Conservation (phyloP, 2,113 vertebrate species). For the Nycticorax nycticorax region DNA sequence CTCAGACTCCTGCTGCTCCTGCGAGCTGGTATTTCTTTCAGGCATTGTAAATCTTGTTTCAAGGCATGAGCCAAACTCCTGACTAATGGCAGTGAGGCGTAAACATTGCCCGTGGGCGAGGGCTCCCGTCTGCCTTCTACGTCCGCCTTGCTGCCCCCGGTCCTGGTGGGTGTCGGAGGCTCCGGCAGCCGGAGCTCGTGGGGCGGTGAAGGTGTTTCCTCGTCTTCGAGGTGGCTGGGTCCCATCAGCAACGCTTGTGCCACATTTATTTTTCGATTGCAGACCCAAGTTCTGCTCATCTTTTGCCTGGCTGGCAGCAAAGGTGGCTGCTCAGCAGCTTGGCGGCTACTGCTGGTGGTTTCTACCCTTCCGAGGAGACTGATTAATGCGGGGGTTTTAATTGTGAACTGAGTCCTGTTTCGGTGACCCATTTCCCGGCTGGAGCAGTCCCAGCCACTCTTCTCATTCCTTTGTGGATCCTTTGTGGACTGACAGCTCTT, state of each 20-base stretch:
- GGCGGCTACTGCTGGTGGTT: background rate
- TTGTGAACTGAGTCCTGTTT: background rate
- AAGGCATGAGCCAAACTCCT: background rate
- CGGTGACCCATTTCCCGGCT: background rate
- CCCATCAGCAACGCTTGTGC: background rate
- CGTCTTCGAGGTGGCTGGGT: background rate
- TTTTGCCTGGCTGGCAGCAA: background rate
- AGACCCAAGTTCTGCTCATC: background rate
- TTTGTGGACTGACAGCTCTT: background rate
- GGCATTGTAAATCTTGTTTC: background rate
- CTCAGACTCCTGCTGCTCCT: background rate
- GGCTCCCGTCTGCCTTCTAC: background rate
- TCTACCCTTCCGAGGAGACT: background rate
- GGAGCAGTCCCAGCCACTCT: background rate
- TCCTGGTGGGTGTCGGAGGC: accelerated
- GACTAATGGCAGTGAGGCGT: background rate
- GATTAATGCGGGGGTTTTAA: background rate
- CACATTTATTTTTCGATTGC: background rate
- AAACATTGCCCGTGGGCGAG: background rate
- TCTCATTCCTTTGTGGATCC: background rate
- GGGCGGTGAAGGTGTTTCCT: too few species aligned
- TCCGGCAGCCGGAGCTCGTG: accelerated
- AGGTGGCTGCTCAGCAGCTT: background rate
- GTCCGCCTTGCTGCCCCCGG: background rate
- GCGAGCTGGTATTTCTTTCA: background rate